Evolutionary conservation across 2,113 vertebrate species (phyloP).

Genomic region (Cephalopholis sonnerati): DNA sequence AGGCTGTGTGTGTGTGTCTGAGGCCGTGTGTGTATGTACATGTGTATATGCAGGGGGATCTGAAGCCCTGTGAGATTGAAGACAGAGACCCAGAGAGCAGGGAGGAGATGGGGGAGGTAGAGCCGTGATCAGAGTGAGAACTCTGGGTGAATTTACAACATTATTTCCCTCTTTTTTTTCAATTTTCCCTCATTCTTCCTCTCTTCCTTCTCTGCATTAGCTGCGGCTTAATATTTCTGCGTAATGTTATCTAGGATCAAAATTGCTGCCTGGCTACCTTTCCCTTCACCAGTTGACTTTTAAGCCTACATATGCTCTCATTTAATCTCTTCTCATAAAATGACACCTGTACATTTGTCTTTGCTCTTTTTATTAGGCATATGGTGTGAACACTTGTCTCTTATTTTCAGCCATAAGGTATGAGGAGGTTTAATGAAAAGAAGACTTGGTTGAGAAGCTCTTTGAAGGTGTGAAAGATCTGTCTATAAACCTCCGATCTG

Average conservation of each 20-base stretch:
- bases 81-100: conserved; percentile 44
- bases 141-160: conserved; percentile 5
- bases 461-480: conserved; percentile 29
- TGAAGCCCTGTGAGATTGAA: conserved; percentile 58
- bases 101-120: conserved; percentile 9
- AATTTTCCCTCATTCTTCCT: background rate
- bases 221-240: background rate
- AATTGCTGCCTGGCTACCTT: background rate
- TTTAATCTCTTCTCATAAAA: background rate
- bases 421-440: conserved; percentile 7
- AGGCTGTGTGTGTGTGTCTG: conserved; percentile 34
- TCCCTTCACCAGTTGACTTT: background rate
- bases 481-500: background rate
- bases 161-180: conserved; percentile 14
- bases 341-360: background rate
- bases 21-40: conserved; percentile 10
- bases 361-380: conserved; percentile 4
- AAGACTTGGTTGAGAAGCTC: background rate
- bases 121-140: conserved; percentile 54
- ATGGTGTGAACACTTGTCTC: conserved; percentile 12
- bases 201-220: background rate
- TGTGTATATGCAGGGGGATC: conserved; percentile 34
- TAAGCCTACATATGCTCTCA: background rate
- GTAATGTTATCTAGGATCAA: background rate
- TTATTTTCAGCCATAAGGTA: conserved; percentile 6